phyloP scores from a whole-genome alignment of 53 echinoderm and acorn worm genomes.

The Luidia sarsii region DNA sequence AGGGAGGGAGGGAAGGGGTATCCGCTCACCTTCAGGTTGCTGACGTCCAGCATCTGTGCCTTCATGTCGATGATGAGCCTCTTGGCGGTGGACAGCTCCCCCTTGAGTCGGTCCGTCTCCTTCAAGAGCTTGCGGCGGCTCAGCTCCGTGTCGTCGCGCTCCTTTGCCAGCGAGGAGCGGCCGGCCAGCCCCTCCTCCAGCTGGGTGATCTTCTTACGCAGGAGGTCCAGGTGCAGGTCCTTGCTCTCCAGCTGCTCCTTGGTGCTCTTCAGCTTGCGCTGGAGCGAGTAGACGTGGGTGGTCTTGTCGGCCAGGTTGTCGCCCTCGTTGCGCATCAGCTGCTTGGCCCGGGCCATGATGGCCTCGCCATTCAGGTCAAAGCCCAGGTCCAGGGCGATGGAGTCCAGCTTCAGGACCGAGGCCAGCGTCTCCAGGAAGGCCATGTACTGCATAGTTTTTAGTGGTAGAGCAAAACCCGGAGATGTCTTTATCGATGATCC shows the following conservation, averaged over 20 bases:
- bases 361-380: conserved; percentile 95
- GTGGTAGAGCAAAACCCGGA: background rate
- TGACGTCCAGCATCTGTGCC: conserved; percentile 88
- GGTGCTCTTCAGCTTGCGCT: conserved; percentile 79
- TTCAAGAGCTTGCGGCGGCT: conserved; percentile 75
- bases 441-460: conserved; percentile 81
- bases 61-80: conserved; percentile 84
- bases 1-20: too few species aligned
- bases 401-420: conserved; percentile 83
- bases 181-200: conserved; percentile 86
- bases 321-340: conserved; percentile 81
- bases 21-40: conserved; percentile 83
- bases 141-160: conserved; percentile 88
- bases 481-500: too few species aligned
- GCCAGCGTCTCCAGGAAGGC: conserved; percentile 88
- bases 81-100: conserved; percentile 82
- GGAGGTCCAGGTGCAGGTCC: conserved; percentile 94
- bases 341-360: conserved; percentile 86
- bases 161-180: conserved; percentile 81
- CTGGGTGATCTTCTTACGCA: conserved; percentile 95
- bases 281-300: conserved; percentile 90
- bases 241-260: conserved; percentile 96
- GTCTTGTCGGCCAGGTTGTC: conserved; percentile 84
- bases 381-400: conserved; percentile 88
- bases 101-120: conserved; percentile 90